A percentile compares a stretch with the other conserved stretches of the same genome.
Conservation (phyloP, 2,113 vertebrate species). For the Gavia stellata region DNA sequence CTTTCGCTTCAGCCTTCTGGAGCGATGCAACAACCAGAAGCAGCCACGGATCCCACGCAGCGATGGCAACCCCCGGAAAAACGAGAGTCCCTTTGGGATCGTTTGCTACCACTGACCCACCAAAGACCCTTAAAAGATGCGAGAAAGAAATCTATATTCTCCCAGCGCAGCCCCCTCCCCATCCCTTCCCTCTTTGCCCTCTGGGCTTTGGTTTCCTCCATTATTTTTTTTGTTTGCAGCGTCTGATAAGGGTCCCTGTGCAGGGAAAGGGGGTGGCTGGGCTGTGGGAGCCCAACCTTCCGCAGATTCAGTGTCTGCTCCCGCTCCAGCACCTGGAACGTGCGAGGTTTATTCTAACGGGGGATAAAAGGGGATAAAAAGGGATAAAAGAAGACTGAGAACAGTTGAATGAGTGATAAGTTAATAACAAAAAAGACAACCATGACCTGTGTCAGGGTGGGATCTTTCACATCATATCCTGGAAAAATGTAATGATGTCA, state of each 20-base stretch:
- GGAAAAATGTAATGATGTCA: not conserved
- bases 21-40: not conserved
- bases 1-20: not conserved
- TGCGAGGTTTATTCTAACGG: accelerated
- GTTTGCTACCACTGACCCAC: not conserved
- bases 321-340: accelerated
- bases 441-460: not conserved
- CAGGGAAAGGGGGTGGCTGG: accelerated
- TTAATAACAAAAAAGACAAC: not conserved
- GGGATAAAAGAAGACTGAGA: not conserved
- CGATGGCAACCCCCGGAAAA: not conserved
- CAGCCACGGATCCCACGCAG: not conserved
- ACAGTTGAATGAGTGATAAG: not conserved
- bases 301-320: not conserved
- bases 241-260: not conserved
- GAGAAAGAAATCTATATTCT: not conserved
- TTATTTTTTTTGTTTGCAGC: not conserved
- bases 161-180: not conserved
- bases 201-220: not conserved
- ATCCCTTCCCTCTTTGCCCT: not conserved
- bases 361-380: not conserved
- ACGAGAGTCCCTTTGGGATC: not conserved
- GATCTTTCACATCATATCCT: not conserved
- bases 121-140: accelerated
- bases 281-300: not conserved